Conservation (phyloP, 2,113 vertebrate species). For the Mesembrinibis cayennensis region DNA sequence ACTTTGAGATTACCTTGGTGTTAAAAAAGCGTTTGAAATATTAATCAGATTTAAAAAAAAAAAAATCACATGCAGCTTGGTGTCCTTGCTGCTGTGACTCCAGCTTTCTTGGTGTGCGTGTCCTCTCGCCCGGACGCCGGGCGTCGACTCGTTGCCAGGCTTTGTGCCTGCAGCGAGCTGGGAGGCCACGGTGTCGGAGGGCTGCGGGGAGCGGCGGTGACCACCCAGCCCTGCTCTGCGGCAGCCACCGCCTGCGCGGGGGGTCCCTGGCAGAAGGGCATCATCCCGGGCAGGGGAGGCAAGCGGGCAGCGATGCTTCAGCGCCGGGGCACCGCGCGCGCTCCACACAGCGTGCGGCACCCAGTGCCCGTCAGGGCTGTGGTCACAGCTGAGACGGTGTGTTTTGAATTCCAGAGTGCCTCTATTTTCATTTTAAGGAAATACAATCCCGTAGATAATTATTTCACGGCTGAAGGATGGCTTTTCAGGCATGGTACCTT, state of each 20-base stretch:
- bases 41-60: slow-evolving; percentile 38
- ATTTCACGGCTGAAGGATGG: slow-evolving; percentile 68
- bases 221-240: no score
- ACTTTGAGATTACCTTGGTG: neutral
- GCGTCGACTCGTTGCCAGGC: fast-evolving
- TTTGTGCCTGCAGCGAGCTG: neutral
- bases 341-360: fast-evolving
- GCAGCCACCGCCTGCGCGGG: no score
- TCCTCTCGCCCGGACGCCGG: neutral
- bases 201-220: neutral
- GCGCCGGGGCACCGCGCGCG: neutral
- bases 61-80: neutral
- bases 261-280: neutral
- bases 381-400: neutral
- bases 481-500: slow-evolving; percentile 40
- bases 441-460: slow-evolving; percentile 60
- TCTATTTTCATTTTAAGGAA: slow-evolving; percentile 46
- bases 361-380: neutral
- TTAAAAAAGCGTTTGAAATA: slow-evolving; percentile 46
- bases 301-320: neutral
- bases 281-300: fast-evolving
- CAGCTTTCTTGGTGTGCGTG: neutral
- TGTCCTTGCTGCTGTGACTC: neutral
- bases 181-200: fast-evolving
- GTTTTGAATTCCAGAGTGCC: slow-evolving; percentile 4